Evolutionary conservation across 2,113 vertebrate species (phyloP).

Genomic region (Oenanthe melanoleuca): DNA sequence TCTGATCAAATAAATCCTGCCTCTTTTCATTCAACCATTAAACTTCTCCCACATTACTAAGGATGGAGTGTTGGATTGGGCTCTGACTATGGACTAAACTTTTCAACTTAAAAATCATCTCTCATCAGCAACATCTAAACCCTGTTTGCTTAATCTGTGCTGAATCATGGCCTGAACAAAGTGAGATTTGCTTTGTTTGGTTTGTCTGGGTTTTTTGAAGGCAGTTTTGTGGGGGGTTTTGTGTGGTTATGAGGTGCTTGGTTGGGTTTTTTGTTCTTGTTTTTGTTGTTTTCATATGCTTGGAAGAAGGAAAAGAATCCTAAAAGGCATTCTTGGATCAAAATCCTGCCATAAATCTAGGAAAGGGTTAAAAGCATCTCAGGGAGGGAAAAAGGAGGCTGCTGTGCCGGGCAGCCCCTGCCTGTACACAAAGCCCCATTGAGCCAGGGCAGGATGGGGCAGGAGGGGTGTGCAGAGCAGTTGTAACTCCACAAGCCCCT

Average conservation of each 20-base stretch:
- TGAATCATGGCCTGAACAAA: neutral
- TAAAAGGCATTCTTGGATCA: neutral
- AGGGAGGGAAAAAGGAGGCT: neutral
- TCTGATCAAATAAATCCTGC: neutral
- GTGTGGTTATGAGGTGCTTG: neutral
- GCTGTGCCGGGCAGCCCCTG: neutral
- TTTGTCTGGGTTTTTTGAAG: neutral
- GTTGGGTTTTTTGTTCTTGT: too few relatives aligned
- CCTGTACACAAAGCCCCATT: slow-evolving; percentile 46
- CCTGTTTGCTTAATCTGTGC: neutral
- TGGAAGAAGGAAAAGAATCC: neutral
- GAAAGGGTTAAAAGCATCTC: slow-evolving; percentile 27
- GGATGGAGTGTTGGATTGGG: neutral
- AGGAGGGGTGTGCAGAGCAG: slow-evolving; percentile 31
- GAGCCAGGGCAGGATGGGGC: slow-evolving; percentile 14
- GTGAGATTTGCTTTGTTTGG: neutral
- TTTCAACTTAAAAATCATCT: neutral
- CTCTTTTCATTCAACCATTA: neutral
- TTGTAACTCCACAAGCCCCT: slow-evolving; percentile 28
- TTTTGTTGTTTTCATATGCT: neutral
- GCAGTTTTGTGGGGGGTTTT: neutral
- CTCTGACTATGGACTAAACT: neutral
- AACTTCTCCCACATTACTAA: neutral
- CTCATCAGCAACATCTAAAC: neutral
- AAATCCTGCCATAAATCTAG: neutral